Evolutionary conservation across 2,888 invertebrate genomes (phyloP), one percentile per base, ranked within the genome.

Genomic region (Rhagium mordax): DNA sequence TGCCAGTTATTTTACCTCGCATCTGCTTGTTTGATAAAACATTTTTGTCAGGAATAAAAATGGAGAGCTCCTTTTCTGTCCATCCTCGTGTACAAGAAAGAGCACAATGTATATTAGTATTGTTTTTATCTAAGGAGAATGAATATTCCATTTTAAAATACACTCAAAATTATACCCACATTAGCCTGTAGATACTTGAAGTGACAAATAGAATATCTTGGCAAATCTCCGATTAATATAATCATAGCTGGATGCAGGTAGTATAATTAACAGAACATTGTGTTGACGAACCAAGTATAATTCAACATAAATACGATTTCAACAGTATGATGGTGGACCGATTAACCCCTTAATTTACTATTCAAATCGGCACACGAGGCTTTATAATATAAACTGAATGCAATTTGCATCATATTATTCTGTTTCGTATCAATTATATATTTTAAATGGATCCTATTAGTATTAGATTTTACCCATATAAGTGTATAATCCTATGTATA

Each of bases 331-430:
- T 76, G 75, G 73, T 75, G 78, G 72, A 71, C 78, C 79, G 80
- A 80, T 81, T 82, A 82, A 82, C 79, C 78, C 78, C 82, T 79
- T 81, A 81, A 81, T 81, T 81, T 80, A 81, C 79, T 81, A 82
- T 81, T 81, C 81, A 80, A 81, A 81, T 81, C 78, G 76, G 75
- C 76, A 78, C 77, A 77, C 76, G 74, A 66, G 74, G 78, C 74
- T 79, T 77, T 73, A 79, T 78, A 78, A 78, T 78, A 81, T 77
- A 80, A 79, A 77, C 76, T 75, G 77, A 81, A 78, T 73, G 78
- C 81, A 81, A 81, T 83, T 83, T 82, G 79, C 79, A 79, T 78
- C 69, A 69, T 75, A 81, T 81, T 80, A 80, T 81, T 76, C 72
- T 77, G 75, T 80, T 78, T 78, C 75, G 77, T 81, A 79, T 79